Evolutionary conservation across 1,140 invertebrate species (phyloP), one percentile per base, ranked within the genome.

Genomic region (Hylaeus volcanicus): DNA sequence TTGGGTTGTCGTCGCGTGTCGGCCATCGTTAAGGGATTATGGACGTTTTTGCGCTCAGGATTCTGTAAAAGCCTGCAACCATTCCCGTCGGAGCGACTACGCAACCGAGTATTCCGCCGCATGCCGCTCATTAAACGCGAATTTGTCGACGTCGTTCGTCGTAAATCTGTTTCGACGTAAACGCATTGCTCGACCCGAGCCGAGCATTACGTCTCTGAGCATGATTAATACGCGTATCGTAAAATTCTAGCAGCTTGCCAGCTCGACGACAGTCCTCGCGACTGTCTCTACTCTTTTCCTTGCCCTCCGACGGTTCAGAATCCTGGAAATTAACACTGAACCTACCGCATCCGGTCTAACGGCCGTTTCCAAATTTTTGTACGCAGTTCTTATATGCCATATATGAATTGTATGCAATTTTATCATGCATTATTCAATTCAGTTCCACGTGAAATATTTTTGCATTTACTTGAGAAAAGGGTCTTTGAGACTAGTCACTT

Each of bases 131-230:
- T 79, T 73, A 73, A 74, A 65, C 43, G 51, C 53, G 45, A 79
- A 65, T 79, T 79, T 74, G 60, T 74, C 60, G 60, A 66, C 61
- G 70, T 65, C 8, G 60, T 58, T 48, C 43, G 26, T 8, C 70
- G 71, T 74, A 74, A 79, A 79, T 79, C 77, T 79, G 77, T 74
- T 79, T 79, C 77, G 77, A 79, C 61, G 70, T 56, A 74, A 79
- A 66, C 77, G 51, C 77, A 66, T 53, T 43, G 77, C 26, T 72
- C 5, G 41, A 4, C 11, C 9, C 12, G 58, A 65, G 51, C 51
- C 60, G 2, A 12, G 70, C 77, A 55, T 79, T 74, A 74, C 70
- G 75, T 78, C 39, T 8, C 41, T 12, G 37, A 37, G 3, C n/a
- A 63, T 78, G 77, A 79, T 79, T 79, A 74, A 79, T 48, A 79